Base-by-base conservation (phyloP, 1,140 invertebrate genomes). In the Carposina sasakii region DNA sequence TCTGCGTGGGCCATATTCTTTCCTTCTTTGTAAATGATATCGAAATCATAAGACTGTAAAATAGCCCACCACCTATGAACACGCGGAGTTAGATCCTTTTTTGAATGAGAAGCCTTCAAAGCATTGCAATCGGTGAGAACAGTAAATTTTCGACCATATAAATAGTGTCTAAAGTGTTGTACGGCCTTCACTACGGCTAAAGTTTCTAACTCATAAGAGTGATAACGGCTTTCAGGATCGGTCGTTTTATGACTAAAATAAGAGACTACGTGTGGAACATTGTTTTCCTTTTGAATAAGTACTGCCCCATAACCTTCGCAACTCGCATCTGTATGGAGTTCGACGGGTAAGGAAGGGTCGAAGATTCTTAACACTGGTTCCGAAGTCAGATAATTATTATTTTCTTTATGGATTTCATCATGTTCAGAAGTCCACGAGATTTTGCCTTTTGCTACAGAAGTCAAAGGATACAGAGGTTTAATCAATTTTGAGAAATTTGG, bases 191-290 rank as follows among this genome's bases (percentile, higher is more conserved):
- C 79, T 57, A 89, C 64, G 0, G 68, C 68, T 12, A 71, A 44
- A 1, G 89, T 71, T 51, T 84, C 74, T 1, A 83, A 22, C 41
- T 81, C 70, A 50, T 74, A 81, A 13, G 65, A 75, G 8, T 57
- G 57, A 43, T 71, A 81, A 15, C 60, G 62, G 6, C 41, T 45
- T 54, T 83, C 71, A 4, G 60, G 44, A 9, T 69, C 52, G 6
- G 47, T 50, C 5, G 72, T 75, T 23, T 49, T 56, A 57, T 87
- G 86, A 71, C 63, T 78, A 71, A 62, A 68, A 48, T 62, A 64
- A 53, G 76, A 67, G 43, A 77, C 51, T 50, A 73, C 71, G 83
- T 78, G 89, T 56, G 88, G 74, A 43, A 66, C 54, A 48, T 72
- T 64, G 30, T 75, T 59, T 0, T 59, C 39, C 49, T 58, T 68